phyloP scores from a whole-genome alignment of 2,113 vertebrate species.

The Brachypodius melanocephalos region DNA sequence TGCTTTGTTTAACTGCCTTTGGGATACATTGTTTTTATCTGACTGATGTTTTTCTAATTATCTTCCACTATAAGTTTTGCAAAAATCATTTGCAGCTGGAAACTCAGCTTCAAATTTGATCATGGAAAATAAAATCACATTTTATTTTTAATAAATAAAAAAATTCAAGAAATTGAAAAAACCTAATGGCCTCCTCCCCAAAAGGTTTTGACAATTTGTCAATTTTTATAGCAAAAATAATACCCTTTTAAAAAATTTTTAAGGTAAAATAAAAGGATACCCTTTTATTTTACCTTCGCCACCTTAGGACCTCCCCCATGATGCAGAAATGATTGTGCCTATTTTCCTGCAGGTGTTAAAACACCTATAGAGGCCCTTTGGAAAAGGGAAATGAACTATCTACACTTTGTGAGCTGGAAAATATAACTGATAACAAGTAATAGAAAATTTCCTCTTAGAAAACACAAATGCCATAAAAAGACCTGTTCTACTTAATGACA shows the following conservation, averaged over 20 bases:
- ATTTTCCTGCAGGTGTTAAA: background rate
- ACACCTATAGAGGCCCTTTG: background rate
- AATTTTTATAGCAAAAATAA: background rate
- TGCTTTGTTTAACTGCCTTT: background rate
- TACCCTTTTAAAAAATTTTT: too few species aligned
- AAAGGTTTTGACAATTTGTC: background rate
- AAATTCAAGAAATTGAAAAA: background rate
- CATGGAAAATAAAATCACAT: background rate
- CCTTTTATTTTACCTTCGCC: background rate
- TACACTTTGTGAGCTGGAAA: background rate
- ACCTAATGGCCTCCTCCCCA: rapidly evolving
- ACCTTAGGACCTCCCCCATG: background rate
- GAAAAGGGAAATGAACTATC: background rate
- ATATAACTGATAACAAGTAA: background rate
- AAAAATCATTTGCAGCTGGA: background rate
- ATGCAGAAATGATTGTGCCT: background rate
- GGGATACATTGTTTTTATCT: background rate
- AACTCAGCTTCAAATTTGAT: background rate
- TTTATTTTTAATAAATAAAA: background rate
- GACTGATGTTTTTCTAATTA: background rate
- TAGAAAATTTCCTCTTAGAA: background rate
- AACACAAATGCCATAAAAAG: background rate
- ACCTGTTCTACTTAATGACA: background rate
- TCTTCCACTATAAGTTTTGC: background rate
- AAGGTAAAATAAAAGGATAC: too few species aligned